Conservation (phyloP, 2,888 invertebrate genomes). For the Drosophila nr. medialis region DNA sequence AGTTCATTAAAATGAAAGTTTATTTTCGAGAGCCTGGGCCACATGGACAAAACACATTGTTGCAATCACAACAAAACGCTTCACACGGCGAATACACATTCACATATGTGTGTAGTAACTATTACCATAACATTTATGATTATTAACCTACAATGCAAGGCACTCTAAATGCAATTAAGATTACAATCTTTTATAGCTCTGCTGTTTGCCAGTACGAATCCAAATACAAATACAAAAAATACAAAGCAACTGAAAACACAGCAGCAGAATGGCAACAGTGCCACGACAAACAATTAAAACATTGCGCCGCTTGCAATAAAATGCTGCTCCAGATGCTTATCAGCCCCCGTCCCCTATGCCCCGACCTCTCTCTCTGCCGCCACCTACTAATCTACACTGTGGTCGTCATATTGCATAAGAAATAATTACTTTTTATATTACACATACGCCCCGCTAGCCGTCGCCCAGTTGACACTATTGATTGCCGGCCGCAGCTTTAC, state of each 20-base stretch:
- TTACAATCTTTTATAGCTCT: slow-evolving; percentile 74
- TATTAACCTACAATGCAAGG: slow-evolving; percentile 81
- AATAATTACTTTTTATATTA: slow-evolving; percentile 79
- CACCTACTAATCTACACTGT: slow-evolving; percentile 7
- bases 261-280: slow-evolving; percentile 61
- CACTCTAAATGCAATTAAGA: slow-evolving; percentile 81
- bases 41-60: slow-evolving; percentile 43
- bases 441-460: slow-evolving; percentile 68
- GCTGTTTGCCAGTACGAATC: slow-evolving; percentile 40
- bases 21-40: slow-evolving; percentile 25
- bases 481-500: slow-evolving; percentile 54
- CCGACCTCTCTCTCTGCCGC: background rate
- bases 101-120: slow-evolving; percentile 47
- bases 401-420: slow-evolving; percentile 72
- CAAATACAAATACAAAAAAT: slow-evolving; percentile 14
- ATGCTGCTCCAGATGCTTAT: slow-evolving; percentile 78
- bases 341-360: background rate
- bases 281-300: slow-evolving; percentile 78
- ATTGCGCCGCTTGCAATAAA: slow-evolving; percentile 75
- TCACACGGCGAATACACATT: slow-evolving; percentile 31
- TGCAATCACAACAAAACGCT: slow-evolving; percentile 47
- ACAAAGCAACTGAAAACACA: slow-evolving; percentile 20
- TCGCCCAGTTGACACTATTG: slow-evolving; percentile 68
- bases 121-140: slow-evolving; percentile 80
- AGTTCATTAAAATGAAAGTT: slow-evolving; percentile 48